Evolutionary conservation across 2,113 vertebrate species (phyloP), one percentile per base, ranked within the genome.

Genomic region (Furnarius figulus): DNA sequence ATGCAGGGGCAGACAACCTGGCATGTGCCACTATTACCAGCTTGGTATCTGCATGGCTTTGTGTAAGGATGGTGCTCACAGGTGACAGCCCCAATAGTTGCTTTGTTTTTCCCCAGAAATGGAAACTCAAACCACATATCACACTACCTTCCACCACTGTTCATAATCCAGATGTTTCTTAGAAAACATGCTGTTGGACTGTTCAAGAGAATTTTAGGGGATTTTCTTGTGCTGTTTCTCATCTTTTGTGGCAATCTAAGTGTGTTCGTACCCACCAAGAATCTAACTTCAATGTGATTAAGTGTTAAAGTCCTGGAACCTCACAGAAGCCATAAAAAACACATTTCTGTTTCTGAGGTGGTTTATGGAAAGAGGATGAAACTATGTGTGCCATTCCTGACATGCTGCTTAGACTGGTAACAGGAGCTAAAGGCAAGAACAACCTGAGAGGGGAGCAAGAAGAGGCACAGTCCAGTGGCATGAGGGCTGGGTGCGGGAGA

Each of bases 341-440:
- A 30, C 4, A 44, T 82, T 52, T 66, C 30, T 58, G 1, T 86
- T 78, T 82, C 25, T 71, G 59, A 50, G 19, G 21, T 37, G 2
- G 6, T 33, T 67, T 75, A 22, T 3, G 8, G 76, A 65, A 81
- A 78, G 17, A 58, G 4, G 16, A 49, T 19, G 27, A 53, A 85
- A 49, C 14, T 14, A 10, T 2, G 1, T 42, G 6, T 2, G 3
- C 67, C 28, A 25, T 67, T 87, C 46, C 50, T 0, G 0, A 59
- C 15, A 44, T 24, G 39, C 7, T 3, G 1, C 42, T 77, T 47
- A 59, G 14, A 22, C 39, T 33, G n/a, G 27, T 37, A 62, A 23
- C 0, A 0, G 61, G 52, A 85, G 8, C 4, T 2, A 78, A 85
- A 68, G 18, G 13, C 58, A 79, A 61, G 47, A 81, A 8, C 56